Conservation (phyloP, 2,113 vertebrate genomes). For the Gasterosteus aculeatus region DNA sequence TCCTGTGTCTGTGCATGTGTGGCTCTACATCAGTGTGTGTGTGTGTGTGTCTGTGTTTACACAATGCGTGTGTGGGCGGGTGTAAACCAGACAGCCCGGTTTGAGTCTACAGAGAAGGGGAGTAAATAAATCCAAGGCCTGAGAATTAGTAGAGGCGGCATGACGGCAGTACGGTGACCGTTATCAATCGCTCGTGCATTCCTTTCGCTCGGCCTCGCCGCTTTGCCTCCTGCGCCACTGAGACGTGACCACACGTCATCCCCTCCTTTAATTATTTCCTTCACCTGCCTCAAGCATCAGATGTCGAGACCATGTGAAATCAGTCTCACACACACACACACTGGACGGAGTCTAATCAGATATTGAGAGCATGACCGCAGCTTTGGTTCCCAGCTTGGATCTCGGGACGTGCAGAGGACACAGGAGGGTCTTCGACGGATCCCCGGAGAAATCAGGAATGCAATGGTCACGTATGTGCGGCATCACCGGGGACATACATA, state of each 20-base stretch:
- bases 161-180: slow-evolving; percentile 69
- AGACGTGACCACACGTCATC: slow-evolving; percentile 67
- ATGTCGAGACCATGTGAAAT: slow-evolving; percentile 43
- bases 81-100: slow-evolving; percentile 72
- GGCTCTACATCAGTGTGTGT: slow-evolving; percentile 64
- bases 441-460: not conserved
- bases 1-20: slow-evolving; percentile 69
- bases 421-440: not conserved
- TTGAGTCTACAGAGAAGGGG: slow-evolving; percentile 63
- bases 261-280: slow-evolving; percentile 79
- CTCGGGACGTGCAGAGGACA: slow-evolving; percentile 1
- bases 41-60: slow-evolving; percentile 77
- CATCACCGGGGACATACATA: not conserved
- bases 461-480: not conserved
- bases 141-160: slow-evolving; percentile 55
- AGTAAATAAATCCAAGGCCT: slow-evolving; percentile 78
- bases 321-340: slow-evolving; percentile 13
- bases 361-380: slow-evolving; percentile 22
- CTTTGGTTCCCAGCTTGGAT: slow-evolving; percentile 12
- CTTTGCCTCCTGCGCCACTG: slow-evolving; percentile 60
- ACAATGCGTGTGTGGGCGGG: slow-evolving; percentile 62
- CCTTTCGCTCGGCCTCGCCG: slow-evolving; percentile 40
- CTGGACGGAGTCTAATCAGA: slow-evolving; percentile 42
- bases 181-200: slow-evolving; percentile 79
- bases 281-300: slow-evolving; percentile 68